Evolutionary conservation across 2,113 vertebrate genomes (phyloP).

Genomic region (Cercocebus atys): DNA sequence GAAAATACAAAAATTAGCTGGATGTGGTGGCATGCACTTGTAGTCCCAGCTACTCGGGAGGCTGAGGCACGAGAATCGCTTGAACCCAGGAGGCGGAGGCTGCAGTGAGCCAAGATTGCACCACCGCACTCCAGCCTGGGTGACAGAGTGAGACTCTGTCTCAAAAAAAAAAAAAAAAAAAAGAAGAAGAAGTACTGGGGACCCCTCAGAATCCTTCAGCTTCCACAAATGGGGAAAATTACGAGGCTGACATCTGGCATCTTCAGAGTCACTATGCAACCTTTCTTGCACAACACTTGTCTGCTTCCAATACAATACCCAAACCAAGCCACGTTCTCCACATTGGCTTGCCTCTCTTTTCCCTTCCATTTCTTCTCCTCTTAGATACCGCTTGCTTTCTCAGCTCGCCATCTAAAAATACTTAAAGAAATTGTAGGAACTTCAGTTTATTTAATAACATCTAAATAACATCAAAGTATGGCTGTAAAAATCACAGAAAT

Average conservation of each 20-base stretch:
- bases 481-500: neutral
- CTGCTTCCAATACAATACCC: neutral
- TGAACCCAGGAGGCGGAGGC: too few species aligned
- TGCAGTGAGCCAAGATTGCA: too few species aligned
- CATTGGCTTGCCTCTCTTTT: neutral
- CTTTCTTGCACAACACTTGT: neutral
- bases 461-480: neutral
- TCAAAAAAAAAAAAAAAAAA: too few species aligned
- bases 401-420: neutral
- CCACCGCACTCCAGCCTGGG: too few species aligned
- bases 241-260: neutral
- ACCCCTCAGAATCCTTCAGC: neutral
- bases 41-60: too few species aligned
- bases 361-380: neutral
- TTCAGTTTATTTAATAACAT: neutral
- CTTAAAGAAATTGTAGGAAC: neutral
- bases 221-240: neutral
- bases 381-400: neutral
- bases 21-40: too few species aligned
- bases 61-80: too few species aligned
- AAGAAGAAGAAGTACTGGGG: neutral
- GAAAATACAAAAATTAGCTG: too few species aligned
- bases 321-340: rapidly evolving
- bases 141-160: too few species aligned
- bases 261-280: neutral